Conservation (phyloP, 2,888 invertebrate species). For the Ditylenchus weischeri region DNA sequence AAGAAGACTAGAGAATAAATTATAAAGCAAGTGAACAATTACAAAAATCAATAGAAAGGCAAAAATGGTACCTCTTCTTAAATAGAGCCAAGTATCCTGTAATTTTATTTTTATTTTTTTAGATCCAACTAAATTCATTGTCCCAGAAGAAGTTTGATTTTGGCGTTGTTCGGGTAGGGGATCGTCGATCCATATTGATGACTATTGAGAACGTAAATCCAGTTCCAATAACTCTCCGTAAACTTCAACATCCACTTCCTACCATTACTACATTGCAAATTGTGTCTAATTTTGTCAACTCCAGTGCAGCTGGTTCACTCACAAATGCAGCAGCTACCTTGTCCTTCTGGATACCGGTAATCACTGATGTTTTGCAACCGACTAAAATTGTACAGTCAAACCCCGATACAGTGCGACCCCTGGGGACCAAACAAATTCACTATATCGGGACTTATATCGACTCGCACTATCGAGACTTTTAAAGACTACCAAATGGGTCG, state of each 20-base stretch:
- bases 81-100: too few species aligned
- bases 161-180: slow-evolving; percentile 64
- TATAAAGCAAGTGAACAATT: too few species aligned
- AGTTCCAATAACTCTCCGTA: neutral
- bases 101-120: slow-evolving; percentile 8
- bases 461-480: too few species aligned
- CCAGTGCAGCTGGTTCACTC: neutral
- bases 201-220: slow-evolving; percentile 21
- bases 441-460: too few species aligned
- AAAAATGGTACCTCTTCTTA: too few species aligned
- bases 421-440: too few species aligned
- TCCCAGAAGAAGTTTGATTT: slow-evolving; percentile 62
- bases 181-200: slow-evolving; percentile 69
- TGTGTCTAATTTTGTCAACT: neutral
- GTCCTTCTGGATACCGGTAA: slow-evolving; percentile 4
- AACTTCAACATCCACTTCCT: neutral
- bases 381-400: too few species aligned
- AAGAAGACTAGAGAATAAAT: too few species aligned
- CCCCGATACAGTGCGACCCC: too few species aligned
- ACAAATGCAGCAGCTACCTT: neutral
- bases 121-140: slow-evolving; percentile 61
- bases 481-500: too few species aligned
- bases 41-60: too few species aligned
- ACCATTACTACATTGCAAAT: neutral
- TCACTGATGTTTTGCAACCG: slow-evolving; percentile 8